Evolutionary conservation across 1,140 invertebrate species (phyloP), one percentile per base, ranked within the genome.

Genomic region (Cyrtorhinus lividipennis): DNA sequence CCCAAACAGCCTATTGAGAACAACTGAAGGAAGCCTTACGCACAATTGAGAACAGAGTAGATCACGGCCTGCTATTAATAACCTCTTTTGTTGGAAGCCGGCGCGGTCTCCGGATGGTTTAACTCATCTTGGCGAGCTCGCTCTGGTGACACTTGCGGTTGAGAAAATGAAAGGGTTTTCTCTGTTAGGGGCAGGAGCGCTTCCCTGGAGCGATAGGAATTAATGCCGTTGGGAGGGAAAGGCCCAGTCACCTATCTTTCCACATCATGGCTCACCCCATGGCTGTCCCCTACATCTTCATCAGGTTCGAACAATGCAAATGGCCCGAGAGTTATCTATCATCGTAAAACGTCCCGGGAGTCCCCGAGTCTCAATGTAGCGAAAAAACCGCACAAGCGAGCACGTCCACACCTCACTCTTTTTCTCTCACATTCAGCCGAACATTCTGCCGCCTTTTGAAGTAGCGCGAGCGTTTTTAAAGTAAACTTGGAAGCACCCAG

Each of bases 251-350:
- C 48, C 48, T 53, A 53, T 53, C 48, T 53, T 53, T 53, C 48
- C 48, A 53, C 48, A 53, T 20, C 48, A 22, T 15, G 20, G 48
- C 8, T 20, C 8, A 53, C 48, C 48, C 48, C 48, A 12, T 53
- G 48, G 12, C 18, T 53, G 8, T 53, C 48, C 48, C 18, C 48
- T 53, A 53, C 8, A 10, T 53, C 48, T 53, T 53, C 48, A 53
- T 53, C 48, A 53, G 20, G 10, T 53, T 12, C 20, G 48, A 53
- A 53, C 48, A 53, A 53, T 53, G 48, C 48, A 53, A 53, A 53
- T 53, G 48, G 48, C 48, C 48, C 48, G 48, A 53, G 20, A 53
- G 48, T 53, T 53, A 53, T 53, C 48, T 53, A 53, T 53, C 48
- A 53, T 22, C 48, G 18, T 53, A 53, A 53, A 53, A 53, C 20